phyloP scores from a whole-genome alignment of 2,888 invertebrate genomes.

The Quadroppia sp. region DNA sequence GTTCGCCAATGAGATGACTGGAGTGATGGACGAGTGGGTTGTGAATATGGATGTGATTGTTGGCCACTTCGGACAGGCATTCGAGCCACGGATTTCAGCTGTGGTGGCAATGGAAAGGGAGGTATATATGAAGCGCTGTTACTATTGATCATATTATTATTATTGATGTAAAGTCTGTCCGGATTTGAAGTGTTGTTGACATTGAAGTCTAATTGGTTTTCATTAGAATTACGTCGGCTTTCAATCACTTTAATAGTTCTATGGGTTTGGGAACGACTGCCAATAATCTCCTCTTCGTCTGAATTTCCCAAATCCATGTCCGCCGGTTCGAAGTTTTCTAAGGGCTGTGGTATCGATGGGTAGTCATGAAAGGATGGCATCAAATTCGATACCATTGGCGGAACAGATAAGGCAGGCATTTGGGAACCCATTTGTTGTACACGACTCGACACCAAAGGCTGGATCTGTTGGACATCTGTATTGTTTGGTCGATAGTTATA shows the following conservation, averaged over 20 bases:
- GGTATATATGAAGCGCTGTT: constrained; percentile 14
- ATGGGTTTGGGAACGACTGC: neutral
- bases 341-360: neutral
- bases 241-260: constrained; percentile 1
- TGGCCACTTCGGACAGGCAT: neutral
- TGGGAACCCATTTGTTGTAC: neutral
- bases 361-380: constrained; percentile 8
- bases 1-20: neutral
- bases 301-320: constrained; percentile 47
- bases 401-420: neutral
- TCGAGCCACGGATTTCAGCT: constrained; percentile 24
- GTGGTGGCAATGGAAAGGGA: constrained; percentile 27
- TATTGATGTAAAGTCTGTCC: neutral
- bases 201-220: neutral
- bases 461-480: neutral
- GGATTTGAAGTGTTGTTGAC: neutral
- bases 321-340: constrained; percentile 45
- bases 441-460: neutral
- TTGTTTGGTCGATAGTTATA: neutral
- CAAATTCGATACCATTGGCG: constrained; percentile 6
- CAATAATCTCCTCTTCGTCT: constrained; percentile 40
- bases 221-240: constrained; percentile 8
- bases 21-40: neutral
- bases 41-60: constrained; percentile 4
- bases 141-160: neutral